These are phyloP conservation scores for Trichoplusia ni DNA, from an alignment of 1,140 invertebrate species.

Conservation along the genomic window DNA sequence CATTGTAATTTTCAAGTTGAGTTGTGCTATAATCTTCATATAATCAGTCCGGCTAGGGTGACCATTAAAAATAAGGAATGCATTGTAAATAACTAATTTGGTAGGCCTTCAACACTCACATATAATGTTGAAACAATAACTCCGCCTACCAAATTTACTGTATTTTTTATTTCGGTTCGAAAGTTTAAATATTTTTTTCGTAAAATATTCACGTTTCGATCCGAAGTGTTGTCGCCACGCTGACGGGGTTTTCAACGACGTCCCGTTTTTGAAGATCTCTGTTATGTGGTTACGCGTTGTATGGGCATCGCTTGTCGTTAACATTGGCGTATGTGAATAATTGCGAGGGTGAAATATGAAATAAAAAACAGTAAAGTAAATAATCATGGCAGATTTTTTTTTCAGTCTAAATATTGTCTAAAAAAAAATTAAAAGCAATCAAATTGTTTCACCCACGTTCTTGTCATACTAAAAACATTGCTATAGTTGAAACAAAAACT, in stretches of 20 bases:
- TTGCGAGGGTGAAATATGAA: conserved; percentile 39
- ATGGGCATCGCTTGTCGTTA: conserved; percentile 80
- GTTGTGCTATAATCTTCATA: conserved; percentile 9
- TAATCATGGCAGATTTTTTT: neutral
- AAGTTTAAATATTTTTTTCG: conserved; percentile 16
- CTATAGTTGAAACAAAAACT: neutral
- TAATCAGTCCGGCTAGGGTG: conserved; percentile 50
- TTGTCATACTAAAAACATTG: conserved; percentile 3
- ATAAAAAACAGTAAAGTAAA: neutral
- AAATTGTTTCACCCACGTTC: conserved; percentile 15
- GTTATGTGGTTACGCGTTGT: conserved; percentile 65
- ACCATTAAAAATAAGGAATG: conserved; percentile 64
- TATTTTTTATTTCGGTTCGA: conserved; percentile 16
- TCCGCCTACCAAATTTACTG: conserved; percentile 63
- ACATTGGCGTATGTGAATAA: conserved; percentile 65
- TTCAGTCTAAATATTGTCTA: too few species aligned
- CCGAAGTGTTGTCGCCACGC: conserved; percentile 33
- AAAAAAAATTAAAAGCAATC: too few species aligned
- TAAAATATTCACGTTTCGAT: conserved; percentile 23
- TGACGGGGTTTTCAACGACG: conserved; percentile 38
- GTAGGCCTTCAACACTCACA: conserved; percentile 66
- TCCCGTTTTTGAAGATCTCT: conserved; percentile 36
- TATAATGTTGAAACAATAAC: conserved; percentile 56
- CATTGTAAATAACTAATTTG: conserved; percentile 78
- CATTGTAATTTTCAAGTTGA: neutral